Conservation (phyloP, 1,140 invertebrate species). For the Helicoverpa zea region DNA sequence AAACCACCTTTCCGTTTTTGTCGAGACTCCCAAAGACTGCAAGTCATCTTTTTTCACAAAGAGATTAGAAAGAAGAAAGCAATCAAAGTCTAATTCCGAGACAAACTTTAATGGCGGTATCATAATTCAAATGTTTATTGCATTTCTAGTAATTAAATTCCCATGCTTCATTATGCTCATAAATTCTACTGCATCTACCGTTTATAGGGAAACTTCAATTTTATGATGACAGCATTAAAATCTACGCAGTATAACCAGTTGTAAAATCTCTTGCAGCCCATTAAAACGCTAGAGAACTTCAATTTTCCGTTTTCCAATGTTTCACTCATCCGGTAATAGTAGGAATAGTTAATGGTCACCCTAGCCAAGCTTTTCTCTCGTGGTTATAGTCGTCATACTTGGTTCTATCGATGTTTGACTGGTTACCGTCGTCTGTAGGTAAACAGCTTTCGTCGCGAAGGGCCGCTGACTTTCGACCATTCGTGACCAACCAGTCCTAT, state of each 20-base stretch:
- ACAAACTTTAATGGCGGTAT: no score
- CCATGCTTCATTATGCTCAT: not conserved
- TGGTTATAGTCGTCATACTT: slow-evolving; percentile 24
- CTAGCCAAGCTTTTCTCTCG: slow-evolving; percentile 36
- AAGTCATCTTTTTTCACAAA: not conserved
- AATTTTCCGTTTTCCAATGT: slow-evolving; percentile 7
- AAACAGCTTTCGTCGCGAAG: slow-evolving; percentile 54
- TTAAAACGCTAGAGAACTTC: slow-evolving; percentile 4
- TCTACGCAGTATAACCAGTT: not conserved
- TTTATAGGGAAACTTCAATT: slow-evolving; percentile 18
- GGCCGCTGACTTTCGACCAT: slow-evolving; percentile 52
- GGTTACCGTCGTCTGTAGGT: slow-evolving; percentile 23
- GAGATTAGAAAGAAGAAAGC: not conserved
- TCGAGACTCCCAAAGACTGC: not conserved
- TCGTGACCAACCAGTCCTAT: slow-evolving; percentile 40
- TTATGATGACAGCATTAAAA: slow-evolving; percentile 20
- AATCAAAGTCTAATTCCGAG: not conserved
- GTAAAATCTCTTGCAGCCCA: slow-evolving; percentile 22
- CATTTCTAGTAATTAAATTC: not conserved
- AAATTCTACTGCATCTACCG: not conserved
- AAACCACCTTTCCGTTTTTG: slow-evolving; percentile 5
- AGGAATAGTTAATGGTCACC: slow-evolving; percentile 37
- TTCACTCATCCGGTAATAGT: slow-evolving; percentile 14
- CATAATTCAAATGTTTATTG: no score
- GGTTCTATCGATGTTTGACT: slow-evolving; percentile 43